phyloP scores from a whole-genome alignment of 2,113 vertebrate genomes.

The Echinops telfairi region DNA sequence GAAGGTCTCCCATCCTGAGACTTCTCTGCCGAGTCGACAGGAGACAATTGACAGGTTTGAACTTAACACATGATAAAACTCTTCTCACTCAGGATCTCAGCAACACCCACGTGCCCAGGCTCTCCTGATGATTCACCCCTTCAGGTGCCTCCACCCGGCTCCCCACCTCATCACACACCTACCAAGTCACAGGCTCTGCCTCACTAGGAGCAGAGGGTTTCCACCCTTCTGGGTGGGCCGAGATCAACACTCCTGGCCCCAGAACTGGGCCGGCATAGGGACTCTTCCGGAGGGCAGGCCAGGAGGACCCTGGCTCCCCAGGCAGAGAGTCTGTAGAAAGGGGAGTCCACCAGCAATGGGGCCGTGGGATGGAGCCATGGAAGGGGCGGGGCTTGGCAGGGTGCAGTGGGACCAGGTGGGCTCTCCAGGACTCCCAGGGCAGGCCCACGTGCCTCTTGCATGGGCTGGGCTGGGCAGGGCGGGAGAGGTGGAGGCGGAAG shows the following conservation, averaged over 20 bases:
- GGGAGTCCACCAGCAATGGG: not conserved
- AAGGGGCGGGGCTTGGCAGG: not conserved
- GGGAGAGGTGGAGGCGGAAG: not conserved
- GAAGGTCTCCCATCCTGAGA: not conserved
- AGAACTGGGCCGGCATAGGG: rapidly evolving
- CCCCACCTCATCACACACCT: not conserved
- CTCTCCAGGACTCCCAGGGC: not conserved
- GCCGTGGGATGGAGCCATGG: not conserved
- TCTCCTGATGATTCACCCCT: conserved; percentile 36
- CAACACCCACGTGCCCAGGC: conserved; percentile 54
- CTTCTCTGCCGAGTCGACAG: conserved; percentile 2
- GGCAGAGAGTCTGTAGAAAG: not conserved
- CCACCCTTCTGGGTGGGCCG: not conserved
- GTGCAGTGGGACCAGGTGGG: rapidly evolving
- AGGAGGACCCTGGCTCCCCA: not conserved
- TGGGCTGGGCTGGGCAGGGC: not conserved
- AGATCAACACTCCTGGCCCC: not conserved
- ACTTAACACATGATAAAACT: conserved; percentile 56
- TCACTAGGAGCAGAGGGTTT: not conserved
- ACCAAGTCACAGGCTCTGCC: not conserved
- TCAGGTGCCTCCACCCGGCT: conserved; percentile 12
- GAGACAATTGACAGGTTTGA: conserved; percentile 59
- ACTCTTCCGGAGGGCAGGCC: not conserved
- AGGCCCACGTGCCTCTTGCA: not conserved
- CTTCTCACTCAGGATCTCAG: conserved; percentile 31